Base-by-base conservation (phyloP, 2,113 vertebrate genomes). In the Oncorhynchus tshawytscha region DNA sequence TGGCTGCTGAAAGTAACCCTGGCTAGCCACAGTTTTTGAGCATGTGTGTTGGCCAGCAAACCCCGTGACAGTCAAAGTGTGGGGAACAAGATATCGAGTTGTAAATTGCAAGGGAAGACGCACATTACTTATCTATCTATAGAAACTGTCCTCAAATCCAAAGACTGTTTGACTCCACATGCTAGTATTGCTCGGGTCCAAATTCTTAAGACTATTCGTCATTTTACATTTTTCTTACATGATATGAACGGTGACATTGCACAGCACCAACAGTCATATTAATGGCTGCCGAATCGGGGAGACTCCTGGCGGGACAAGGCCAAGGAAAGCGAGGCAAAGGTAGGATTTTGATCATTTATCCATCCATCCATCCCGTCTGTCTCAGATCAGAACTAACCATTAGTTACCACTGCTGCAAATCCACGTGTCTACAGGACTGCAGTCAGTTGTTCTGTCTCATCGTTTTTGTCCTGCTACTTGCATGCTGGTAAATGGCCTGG, bases 211-310 rank as follows among this genome's bases (percentile, higher is more conserved):
- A 92, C 87, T 49, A 67, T 84, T 78, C 84, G 87, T 91, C 90
- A 90, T 88, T 92, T 90, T 88, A 86, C 81, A 87, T 90, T 89
- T 92, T 91, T 91, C 88, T 92, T 92, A 87, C 89, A 89, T 11
- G 39, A 11, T 90, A 91, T 92, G 91, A 91, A 90, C 87, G 92
- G 92, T 93, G 93, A 90, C 89, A 92, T 92, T 92, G 88, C 91
- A 93, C 91, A 89, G 90, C 92, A 91, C 88, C 89, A 85, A 90
- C 92, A 89, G 89, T 92, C 92, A 88, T 91, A 90, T 92, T 94
- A 93, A 94, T 94, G 94, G 94, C 94, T 92, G 90, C 93, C 89
- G 92, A 94, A 92, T 92, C 92, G 91, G 93, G 93, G 92, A 94
- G 92, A 93, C 93, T 93, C 90, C 94, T 90, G 92, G 92, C 93